These are phyloP conservation scores for Urocyon cinereoargenteus DNA, from an alignment of 2,797 vertebrate species.

Conservation along the genomic window DNA sequence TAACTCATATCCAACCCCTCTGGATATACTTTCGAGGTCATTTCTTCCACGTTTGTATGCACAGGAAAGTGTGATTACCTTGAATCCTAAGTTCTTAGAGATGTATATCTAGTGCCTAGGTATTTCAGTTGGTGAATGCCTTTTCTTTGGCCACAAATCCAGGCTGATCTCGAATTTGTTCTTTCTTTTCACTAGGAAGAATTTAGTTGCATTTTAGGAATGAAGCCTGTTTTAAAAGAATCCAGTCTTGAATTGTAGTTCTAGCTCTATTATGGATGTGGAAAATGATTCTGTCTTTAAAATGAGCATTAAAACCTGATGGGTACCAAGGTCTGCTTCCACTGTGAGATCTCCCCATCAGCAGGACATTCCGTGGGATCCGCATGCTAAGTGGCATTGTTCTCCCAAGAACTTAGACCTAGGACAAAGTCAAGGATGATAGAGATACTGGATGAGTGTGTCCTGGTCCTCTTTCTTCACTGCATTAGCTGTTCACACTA, in stretches of 20 bases:
- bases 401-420: background rate
- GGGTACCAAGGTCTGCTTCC: background rate
- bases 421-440: background rate
- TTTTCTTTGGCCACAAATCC: background rate
- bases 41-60: background rate
- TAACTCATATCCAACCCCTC: background rate
- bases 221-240: background rate
- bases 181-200: background rate
- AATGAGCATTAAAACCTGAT: background rate
- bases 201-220: slow-evolving; percentile 10
- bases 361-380: background rate
- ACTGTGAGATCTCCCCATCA: background rate
- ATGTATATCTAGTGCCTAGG: background rate
- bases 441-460: background rate
- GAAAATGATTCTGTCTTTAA: background rate
- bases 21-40: background rate
- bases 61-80: background rate
- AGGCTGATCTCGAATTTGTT: background rate
- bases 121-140: background rate
- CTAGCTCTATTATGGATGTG: background rate
- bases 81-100: background rate
- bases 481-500: background rate
- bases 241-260: background rate
- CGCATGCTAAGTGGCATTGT: background rate
- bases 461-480: background rate